phyloP scores from a whole-genome alignment of 2,113 vertebrate species.

The Perca flavescens region DNA sequence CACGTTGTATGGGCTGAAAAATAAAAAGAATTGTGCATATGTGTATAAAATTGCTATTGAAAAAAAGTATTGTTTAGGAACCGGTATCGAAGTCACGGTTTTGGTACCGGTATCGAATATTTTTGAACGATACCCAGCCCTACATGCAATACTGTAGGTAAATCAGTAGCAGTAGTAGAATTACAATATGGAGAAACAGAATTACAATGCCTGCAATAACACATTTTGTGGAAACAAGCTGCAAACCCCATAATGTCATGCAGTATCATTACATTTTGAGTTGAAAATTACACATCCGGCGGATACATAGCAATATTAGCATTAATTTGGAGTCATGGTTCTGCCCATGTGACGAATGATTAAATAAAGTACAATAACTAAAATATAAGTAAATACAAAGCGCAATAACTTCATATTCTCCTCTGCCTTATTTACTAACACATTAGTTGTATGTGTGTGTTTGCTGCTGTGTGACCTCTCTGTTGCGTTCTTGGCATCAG shows the following conservation, averaged over 20 bases:
- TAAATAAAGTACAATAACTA: background rate
- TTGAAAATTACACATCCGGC: background rate
- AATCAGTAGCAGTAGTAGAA: background rate
- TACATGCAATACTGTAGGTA: background rate
- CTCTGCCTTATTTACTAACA: constrained; percentile 4
- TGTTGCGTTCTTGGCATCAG: constrained; percentile 15
- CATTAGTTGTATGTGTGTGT: constrained; percentile 12
- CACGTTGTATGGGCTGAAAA: too few species aligned
- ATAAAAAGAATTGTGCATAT: too few species aligned
- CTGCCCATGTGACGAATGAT: background rate
- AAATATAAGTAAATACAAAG: background rate
- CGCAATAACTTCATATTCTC: background rate
- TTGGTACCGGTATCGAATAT: too few species aligned
- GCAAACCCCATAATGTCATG: background rate
- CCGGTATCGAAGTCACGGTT: too few species aligned
- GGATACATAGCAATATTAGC: background rate
- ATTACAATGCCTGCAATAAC: constrained; percentile 5
- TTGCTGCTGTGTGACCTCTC: constrained; percentile 46
- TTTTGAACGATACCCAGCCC: too few species aligned
- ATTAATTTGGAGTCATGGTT: background rate
- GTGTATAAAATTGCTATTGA: too few species aligned
- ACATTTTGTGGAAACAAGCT: background rate
- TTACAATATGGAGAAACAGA: background rate
- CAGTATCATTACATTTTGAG: background rate
- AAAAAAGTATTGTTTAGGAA: too few species aligned